Evolutionary conservation across 2,113 vertebrate species (phyloP).

Genomic region (Strigops habroptila): DNA sequence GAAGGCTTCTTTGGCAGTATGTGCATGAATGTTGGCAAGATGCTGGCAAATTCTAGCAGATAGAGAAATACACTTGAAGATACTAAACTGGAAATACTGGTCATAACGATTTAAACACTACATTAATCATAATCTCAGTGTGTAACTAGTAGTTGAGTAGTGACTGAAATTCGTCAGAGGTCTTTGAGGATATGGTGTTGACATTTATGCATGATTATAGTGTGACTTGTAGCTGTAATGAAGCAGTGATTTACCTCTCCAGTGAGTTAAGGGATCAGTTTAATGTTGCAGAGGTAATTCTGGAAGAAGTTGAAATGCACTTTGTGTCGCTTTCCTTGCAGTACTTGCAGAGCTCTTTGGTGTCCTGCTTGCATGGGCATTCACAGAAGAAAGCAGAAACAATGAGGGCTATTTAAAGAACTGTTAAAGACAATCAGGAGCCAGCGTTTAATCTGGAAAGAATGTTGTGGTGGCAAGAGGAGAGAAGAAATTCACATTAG

Average conservation of each 20-base stretch:
- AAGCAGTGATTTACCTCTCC: neutral
- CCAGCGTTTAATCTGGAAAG: neutral
- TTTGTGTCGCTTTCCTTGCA: neutral
- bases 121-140: neutral
- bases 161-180: neutral
- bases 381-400: neutral
- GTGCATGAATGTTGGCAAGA: neutral
- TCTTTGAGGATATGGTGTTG: neutral
- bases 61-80: neutral
- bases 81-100: neutral
- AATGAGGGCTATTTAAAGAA: neutral
- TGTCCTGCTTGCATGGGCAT: neutral
- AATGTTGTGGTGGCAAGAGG: neutral
- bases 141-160: neutral
- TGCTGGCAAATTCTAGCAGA: neutral
- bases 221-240: neutral
- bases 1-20: neutral
- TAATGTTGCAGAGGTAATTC: neutral
- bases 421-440: neutral
- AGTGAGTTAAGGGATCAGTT: neutral
- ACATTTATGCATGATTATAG: neutral
- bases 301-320: neutral
- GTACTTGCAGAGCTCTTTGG: neutral
- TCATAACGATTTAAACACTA: neutral
- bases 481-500: neutral